phyloP scores from a whole-genome alignment of 2,113 vertebrate genomes.

The Semnornis frantzii region DNA sequence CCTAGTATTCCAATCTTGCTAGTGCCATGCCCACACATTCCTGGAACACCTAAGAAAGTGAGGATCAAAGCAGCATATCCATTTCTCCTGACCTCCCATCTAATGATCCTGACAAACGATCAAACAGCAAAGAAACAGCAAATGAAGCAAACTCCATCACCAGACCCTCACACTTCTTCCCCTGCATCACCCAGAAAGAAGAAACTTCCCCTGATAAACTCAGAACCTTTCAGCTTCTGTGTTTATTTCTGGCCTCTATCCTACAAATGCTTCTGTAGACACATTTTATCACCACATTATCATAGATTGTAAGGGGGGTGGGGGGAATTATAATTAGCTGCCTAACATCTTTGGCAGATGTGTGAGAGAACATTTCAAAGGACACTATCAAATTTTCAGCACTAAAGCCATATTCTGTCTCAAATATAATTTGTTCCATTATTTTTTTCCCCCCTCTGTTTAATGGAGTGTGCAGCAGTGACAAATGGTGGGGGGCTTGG shows the following conservation, averaged over 20 bases:
- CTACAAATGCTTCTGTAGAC: background rate
- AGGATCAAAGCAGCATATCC: too few relatives aligned
- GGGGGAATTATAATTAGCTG: conserved; percentile 36
- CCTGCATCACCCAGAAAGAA: background rate
- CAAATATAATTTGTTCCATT: conserved; percentile 59
- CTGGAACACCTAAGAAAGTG: too few relatives aligned
- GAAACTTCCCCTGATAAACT: background rate
- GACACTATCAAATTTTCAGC: conserved; percentile 16
- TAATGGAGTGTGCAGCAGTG: conserved; percentile 62
- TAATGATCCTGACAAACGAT: background rate
- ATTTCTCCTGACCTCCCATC: too few relatives aligned
- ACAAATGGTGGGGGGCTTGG: conserved; percentile 48
- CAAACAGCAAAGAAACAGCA: background rate
- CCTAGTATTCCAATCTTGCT: too few relatives aligned
- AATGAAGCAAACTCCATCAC: background rate
- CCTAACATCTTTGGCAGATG: conserved; percentile 50
- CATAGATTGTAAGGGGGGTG: background rate
- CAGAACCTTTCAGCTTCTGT: background rate
- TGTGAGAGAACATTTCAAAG: conserved; percentile 27
- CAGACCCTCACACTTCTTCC: background rate
- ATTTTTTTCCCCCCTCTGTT: background rate
- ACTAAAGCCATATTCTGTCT: conserved; percentile 44
- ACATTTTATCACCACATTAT: conserved; percentile 5
- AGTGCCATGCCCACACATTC: too few relatives aligned
- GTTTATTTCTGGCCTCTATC: background rate